Base-by-base conservation (phyloP, 2,888 invertebrate genomes). In the Cosmia pyralina region DNA sequence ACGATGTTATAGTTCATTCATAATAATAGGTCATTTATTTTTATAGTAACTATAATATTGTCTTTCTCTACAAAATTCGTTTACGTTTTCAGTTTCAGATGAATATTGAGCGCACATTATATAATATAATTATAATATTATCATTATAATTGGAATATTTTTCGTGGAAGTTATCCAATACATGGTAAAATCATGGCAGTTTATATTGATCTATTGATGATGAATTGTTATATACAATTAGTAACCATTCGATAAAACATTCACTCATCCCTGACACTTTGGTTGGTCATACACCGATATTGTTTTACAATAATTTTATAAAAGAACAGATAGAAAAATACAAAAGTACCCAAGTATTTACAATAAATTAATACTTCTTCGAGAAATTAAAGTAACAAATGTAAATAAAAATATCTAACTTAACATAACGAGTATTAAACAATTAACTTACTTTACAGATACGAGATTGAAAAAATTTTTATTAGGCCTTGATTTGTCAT, bases 341-440 rank as follows among this genome's bases (percentile, higher is more conserved):
- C 63, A 77, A 81, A 78, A 74, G 72, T 72, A 79, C 60, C 71
- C 72, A 81, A 69, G 70, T 83, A 87, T 85, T 83, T 88, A 87
- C 81, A 89, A 85, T 85, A 87, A 89, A 86, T 83, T 88, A 89
- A 88, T 88, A 88, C 85, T 86, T 87, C 72, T 67, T 80, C 67
- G 57, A 72, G 67, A 85, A 78, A 87, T 73, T 81, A 82, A 76
- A 75, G 69, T 79, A 89, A 86, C 88, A 81, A 77, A 76, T 84
- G 83, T 88, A 89, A 86, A 88, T 86, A 86, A 84, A 85, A 84
- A 77, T 73, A 85, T 86, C 67, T 81, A 86, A 79, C 78, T 77
- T 81, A 81, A 67, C 1, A 41, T 82, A 82, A 79, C 82, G 83
- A 87, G 86, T 87, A 86, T 85, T 87, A 70, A 77, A 82, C 70